phyloP scores from a whole-genome alignment of 2,797 vertebrate species.

The Leucoraja ocellata region DNA sequence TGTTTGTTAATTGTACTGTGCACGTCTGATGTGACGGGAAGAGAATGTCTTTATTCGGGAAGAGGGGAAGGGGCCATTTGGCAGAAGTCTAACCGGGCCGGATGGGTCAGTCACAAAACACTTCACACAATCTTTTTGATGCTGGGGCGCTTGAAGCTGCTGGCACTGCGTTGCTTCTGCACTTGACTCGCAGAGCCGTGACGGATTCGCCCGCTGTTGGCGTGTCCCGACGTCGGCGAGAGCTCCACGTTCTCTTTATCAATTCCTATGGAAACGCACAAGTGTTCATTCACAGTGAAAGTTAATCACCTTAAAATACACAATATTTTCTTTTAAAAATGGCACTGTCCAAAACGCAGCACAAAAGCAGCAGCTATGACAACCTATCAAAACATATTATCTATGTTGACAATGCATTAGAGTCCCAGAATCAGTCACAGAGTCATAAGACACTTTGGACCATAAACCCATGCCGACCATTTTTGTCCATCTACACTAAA shows the following conservation, averaged over 20 bases:
- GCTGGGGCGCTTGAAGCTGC: slow-evolving; percentile 95
- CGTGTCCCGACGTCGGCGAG: slow-evolving; percentile 81
- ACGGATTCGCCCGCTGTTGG: slow-evolving; percentile 81
- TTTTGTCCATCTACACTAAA: too few species aligned
- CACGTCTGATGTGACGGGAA: slow-evolving; percentile 49
- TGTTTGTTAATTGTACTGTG: slow-evolving; percentile 56
- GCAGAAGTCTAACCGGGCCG: slow-evolving; percentile 39
- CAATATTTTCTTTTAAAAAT: neutral
- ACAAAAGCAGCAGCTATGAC: neutral
- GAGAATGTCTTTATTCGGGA: slow-evolving; percentile 43
- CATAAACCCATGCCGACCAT: too few species aligned
- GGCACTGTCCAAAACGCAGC: neutral
- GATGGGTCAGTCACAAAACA: slow-evolving; percentile 40
- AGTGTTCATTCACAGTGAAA: neutral
- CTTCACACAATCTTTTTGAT: slow-evolving; percentile 96
- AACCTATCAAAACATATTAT: neutral
- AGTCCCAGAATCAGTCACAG: too few species aligned
- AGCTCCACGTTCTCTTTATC: slow-evolving; percentile 98
- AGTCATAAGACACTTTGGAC: too few species aligned
- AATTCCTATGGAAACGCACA: slow-evolving; percentile 62
- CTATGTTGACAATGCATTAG: neutral
- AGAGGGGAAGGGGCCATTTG: slow-evolving; percentile 42
- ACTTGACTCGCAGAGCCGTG: slow-evolving; percentile 96
- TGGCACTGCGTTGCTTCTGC: slow-evolving; percentile 93
- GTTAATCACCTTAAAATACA: neutral